phyloP scores from a whole-genome alignment of 2,888 invertebrate genomes.

The Aphidoletes aphidimyza region DNA sequence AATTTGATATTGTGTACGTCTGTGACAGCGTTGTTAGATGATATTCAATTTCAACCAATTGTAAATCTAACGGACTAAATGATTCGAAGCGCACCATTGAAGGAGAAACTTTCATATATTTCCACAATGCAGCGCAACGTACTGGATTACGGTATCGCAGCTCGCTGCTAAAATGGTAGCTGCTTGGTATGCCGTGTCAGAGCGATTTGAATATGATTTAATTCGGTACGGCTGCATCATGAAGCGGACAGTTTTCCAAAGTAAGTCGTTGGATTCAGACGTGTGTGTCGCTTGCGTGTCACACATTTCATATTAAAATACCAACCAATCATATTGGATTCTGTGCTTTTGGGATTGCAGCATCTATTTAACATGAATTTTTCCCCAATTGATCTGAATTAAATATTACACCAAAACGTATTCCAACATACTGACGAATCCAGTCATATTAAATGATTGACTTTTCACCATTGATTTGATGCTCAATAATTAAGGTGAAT shows the following conservation, averaged over 20 bases:
- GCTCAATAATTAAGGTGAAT: no score
- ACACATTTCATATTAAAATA: not conserved
- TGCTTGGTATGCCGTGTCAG: not conserved
- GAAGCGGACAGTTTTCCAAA: constrained; percentile 44
- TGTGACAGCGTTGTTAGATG: not conserved
- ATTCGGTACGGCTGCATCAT: constrained; percentile 9
- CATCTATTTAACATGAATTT: not conserved
- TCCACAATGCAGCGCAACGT: not conserved
- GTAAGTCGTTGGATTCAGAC: constrained; percentile 46
- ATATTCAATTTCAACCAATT: not conserved
- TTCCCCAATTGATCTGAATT: no score
- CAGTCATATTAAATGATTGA: no score
- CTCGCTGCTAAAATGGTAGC: not conserved
- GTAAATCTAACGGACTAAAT: not conserved
- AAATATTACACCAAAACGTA: not conserved
- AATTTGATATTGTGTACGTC: not conserved
- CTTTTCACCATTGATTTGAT: no score
- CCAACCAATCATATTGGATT: not conserved
- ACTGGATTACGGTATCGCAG: constrained; percentile 1
- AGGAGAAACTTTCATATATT: not conserved
- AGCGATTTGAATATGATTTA: constrained; percentile 53
- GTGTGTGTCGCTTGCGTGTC: constrained; percentile 5
- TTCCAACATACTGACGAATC: no score
- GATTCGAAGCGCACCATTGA: not conserved
- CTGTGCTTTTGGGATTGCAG: not conserved